phyloP scores from a whole-genome alignment of 2,797 vertebrate species.

The Iguana delicatissima region DNA sequence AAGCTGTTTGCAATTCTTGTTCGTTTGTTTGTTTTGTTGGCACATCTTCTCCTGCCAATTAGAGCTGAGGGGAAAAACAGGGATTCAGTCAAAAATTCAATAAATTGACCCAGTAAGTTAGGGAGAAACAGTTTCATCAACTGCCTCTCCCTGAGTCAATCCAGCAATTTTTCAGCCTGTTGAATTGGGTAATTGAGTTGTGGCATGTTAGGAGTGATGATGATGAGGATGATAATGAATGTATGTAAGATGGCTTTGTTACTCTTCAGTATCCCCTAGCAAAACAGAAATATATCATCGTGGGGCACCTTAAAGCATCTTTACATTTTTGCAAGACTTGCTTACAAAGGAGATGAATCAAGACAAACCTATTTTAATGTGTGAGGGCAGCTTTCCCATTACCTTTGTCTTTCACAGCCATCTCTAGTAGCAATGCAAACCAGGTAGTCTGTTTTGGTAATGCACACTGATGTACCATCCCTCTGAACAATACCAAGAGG shows the following conservation, averaged over 20 bases:
- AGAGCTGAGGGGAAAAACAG: background rate
- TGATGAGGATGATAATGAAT: no score
- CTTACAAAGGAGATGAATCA: background rate
- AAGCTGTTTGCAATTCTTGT: background rate
- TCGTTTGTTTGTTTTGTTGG: background rate
- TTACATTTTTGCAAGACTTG: background rate
- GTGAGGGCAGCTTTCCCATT: background rate
- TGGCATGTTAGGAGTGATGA: no score
- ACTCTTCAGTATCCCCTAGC: background rate
- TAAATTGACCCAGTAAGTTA: background rate
- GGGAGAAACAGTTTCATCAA: background rate
- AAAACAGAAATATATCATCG: background rate
- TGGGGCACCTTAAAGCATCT: background rate
- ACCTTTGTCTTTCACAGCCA: background rate
- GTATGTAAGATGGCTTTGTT: background rate
- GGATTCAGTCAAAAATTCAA: background rate
- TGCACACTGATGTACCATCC: background rate
- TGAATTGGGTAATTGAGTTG: background rate
- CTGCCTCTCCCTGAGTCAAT: background rate
- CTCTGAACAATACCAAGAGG: background rate
- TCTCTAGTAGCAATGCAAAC: background rate
- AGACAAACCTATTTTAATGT: background rate
- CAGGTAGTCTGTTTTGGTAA: no score
- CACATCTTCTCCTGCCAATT: background rate
- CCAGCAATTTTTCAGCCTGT: background rate